Percentiles rank a stretch among this genome's conserved stretches.
phyloP scores from a whole-genome alignment of 2,888 invertebrate genomes.

The Tuberolachnus salignus region DNA sequence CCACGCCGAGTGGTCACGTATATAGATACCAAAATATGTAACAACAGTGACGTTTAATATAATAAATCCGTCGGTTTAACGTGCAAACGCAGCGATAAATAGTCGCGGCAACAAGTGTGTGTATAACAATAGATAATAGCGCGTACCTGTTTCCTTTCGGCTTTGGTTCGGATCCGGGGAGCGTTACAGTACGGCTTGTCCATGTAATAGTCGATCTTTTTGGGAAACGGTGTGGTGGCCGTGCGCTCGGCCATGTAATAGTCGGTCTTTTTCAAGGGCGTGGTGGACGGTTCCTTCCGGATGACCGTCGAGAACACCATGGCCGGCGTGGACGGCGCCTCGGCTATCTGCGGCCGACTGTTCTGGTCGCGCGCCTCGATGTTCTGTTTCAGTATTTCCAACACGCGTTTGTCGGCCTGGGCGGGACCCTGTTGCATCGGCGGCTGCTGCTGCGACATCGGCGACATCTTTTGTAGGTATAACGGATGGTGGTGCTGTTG shows the following conservation, averaged over 20 bases:
- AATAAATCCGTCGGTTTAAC: too few species aligned
- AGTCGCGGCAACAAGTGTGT: neutral
- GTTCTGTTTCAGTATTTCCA: constrained; percentile 74
- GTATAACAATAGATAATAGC: neutral
- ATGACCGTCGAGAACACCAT: constrained; percentile 39
- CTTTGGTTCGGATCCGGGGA: constrained; percentile 83
- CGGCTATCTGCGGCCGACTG: constrained; percentile 64
- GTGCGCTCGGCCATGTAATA: constrained; percentile 54
- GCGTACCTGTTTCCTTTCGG: constrained; percentile 72
- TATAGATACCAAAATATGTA: too few species aligned
- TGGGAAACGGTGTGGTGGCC: constrained; percentile 45
- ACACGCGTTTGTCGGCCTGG: constrained; percentile 69
- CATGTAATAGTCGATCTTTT: constrained; percentile 50
- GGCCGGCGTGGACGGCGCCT: constrained; percentile 61
- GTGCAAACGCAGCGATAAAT: too few species aligned
- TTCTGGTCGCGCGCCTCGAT: constrained; percentile 68
- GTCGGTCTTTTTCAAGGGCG: constrained; percentile 44
- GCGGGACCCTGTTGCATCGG: constrained; percentile 54
- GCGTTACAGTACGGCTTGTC: constrained; percentile 32
- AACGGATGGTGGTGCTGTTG: constrained; percentile 55
- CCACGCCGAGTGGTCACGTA: too few species aligned
- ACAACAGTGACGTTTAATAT: too few species aligned
- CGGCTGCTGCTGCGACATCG: neutral
- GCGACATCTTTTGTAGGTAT: neutral
- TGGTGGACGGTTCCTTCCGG: constrained; percentile 37